A percentile compares a stretch with the other conserved stretches of the same genome.
These are phyloP conservation scores for Troilus luridus DNA, from an alignment of 2,888 invertebrate species.

Conservation along the genomic window DNA sequence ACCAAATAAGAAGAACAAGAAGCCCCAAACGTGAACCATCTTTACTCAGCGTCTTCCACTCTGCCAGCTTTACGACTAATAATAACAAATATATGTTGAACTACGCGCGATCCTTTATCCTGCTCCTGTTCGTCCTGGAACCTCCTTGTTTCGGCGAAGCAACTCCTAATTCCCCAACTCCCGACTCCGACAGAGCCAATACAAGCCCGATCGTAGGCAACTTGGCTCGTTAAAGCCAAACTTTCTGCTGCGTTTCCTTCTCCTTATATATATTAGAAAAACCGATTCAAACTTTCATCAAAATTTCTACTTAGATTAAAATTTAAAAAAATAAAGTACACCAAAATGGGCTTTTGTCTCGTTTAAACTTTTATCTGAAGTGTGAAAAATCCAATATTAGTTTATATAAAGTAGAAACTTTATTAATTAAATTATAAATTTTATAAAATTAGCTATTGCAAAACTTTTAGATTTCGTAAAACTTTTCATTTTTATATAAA, in stretches of 20 bases:
- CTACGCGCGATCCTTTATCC: too few species aligned
- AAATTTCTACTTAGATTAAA: background rate
- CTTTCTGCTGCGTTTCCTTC: background rate
- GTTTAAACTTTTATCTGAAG: background rate
- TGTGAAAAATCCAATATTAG: background rate
- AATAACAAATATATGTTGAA: background rate
- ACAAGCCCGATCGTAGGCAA: slow-evolving; percentile 1
- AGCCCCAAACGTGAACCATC: too few species aligned
- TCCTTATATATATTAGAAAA: background rate
- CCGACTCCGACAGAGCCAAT: background rate
- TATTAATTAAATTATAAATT: too few species aligned
- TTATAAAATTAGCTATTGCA: too few species aligned
- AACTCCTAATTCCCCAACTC: background rate
- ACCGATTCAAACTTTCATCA: background rate
- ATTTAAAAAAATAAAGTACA: background rate
- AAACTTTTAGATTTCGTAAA: too few species aligned
- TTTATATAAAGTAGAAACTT: background rate
- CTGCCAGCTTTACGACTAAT: too few species aligned
- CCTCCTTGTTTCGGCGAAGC: background rate
- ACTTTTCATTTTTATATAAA: too few species aligned
- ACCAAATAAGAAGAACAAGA: too few species aligned
- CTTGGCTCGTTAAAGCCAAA: background rate
- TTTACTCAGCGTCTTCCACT: too few species aligned
- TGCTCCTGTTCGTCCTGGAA: background rate
- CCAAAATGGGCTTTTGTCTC: background rate